A percentile compares a stretch with the other conserved stretches of the same genome.
Conservation (phyloP, 2,797 vertebrate genomes). For the Furcifer pardalis region DNA sequence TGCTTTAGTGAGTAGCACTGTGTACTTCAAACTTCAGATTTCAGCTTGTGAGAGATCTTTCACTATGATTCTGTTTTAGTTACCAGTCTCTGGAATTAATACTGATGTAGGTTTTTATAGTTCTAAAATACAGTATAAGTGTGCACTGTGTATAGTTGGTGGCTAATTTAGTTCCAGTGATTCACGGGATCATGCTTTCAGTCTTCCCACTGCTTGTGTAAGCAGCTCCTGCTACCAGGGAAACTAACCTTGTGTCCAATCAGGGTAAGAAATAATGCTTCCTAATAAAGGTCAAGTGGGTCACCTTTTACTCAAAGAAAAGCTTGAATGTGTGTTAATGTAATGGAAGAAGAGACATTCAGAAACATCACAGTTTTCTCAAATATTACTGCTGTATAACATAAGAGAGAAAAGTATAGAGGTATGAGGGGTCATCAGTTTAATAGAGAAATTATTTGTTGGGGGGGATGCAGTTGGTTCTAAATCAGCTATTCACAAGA, state of each 20-base stretch:
- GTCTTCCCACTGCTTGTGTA: conserved; percentile 47
- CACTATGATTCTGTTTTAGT: conserved; percentile 52
- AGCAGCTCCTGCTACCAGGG: conserved; percentile 30
- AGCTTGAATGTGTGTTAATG: conserved; percentile 37
- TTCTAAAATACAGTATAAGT: background rate
- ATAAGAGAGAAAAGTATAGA: conserved; percentile 30
- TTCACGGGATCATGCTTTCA: conserved; percentile 27
- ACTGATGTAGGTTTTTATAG: conserved; percentile 40
- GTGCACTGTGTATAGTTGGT: background rate
- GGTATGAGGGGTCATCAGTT: background rate
- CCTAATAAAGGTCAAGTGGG: background rate
- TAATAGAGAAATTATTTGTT: conserved; percentile 25
- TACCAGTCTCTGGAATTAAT: conserved; percentile 30
- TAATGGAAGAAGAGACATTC: conserved; percentile 35
- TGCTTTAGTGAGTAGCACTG: conserved; percentile 46
- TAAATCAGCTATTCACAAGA: conserved; percentile 57
- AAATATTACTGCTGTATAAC: conserved; percentile 41
- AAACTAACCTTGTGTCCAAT: conserved; percentile 36
- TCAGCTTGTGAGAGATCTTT: conserved; percentile 44
- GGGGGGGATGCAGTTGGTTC: conserved; percentile 38
- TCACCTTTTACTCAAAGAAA: conserved; percentile 39
- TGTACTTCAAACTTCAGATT: conserved; percentile 46
- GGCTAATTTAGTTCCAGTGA: conserved; percentile 41
- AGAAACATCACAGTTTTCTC: conserved; percentile 37
- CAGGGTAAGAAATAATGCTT: conserved; percentile 5